Evolutionary conservation across 2,797 vertebrate genomes (phyloP).

Genomic region (Acridotheres tristis): DNA sequence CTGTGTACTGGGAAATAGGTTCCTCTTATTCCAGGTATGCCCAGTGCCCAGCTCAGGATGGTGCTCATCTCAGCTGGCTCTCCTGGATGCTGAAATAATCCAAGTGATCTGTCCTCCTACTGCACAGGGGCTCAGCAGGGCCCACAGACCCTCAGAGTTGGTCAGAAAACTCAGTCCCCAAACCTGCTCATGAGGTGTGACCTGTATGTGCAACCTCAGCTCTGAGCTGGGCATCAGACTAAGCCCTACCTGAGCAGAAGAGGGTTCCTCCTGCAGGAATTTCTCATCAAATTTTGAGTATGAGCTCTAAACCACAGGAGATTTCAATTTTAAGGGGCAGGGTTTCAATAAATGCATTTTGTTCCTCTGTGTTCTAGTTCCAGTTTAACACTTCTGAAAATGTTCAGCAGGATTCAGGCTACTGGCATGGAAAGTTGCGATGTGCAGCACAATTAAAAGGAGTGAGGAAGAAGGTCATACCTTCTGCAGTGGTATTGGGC

Average conservation of each 20-base stretch:
- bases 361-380: neutral
- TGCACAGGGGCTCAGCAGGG: neutral
- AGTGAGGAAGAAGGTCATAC: neutral
- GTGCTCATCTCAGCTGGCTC: neutral
- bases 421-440: neutral
- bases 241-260: neutral
- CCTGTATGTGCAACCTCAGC: neutral
- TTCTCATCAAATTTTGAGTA: neutral
- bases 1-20: neutral
- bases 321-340: neutral
- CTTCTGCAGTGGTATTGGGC: neutral
- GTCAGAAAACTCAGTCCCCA: neutral
- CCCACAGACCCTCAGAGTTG: accelerated
- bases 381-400: neutral
- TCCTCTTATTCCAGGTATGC: neutral
- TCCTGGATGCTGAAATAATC: neutral
- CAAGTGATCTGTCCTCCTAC: neutral
- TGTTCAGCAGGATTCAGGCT: neutral
- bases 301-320: neutral
- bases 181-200: neutral
- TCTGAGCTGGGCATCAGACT: neutral
- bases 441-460: neutral
- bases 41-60: neutral
- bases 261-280: neutral
- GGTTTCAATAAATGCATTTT: neutral